A percentile compares a stretch with the other conserved stretches of the same genome.
These are phyloP conservation scores for Todus mexicanus DNA, from an alignment of 2,797 vertebrate genomes.

Conservation along the genomic window DNA sequence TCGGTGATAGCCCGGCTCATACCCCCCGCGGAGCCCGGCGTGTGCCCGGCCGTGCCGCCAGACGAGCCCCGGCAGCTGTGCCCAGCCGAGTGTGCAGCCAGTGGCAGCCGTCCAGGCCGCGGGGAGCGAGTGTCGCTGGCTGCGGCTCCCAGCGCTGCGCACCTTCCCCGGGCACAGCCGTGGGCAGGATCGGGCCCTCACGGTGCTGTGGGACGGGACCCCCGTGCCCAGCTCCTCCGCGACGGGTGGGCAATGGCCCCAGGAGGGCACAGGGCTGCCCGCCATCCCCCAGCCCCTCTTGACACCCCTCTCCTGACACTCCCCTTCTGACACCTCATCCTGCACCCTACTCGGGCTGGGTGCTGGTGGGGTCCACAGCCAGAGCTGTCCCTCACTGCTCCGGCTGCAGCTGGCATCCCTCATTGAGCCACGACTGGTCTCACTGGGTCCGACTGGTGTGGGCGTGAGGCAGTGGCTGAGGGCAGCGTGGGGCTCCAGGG, in stretches of 20 bases:
- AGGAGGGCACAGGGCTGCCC: neutral
- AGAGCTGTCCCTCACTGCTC: neutral
- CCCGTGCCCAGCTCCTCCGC: accelerated
- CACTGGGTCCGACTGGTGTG: neutral
- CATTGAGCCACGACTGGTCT: neutral
- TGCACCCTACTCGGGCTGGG: neutral
- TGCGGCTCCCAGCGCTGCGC: accelerated
- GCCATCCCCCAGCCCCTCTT: neutral
- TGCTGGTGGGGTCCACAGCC: neutral
- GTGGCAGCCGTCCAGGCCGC: neutral
- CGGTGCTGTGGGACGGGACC: neutral
- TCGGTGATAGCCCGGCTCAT: neutral
- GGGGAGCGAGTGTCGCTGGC: accelerated
- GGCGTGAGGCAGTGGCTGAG: neutral
- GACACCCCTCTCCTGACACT: neutral
- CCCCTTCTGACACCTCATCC: too few species aligned
- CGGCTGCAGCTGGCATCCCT: neutral
- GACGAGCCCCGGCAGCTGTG: neutral
- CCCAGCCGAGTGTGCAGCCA: neutral
- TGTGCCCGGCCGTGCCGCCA: accelerated
- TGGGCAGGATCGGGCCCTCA: neutral
- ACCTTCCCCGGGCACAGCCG: neutral
- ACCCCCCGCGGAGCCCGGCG: neutral
- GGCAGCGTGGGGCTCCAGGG: neutral
- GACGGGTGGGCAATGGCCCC: accelerated